Conservation (phyloP, 2,888 invertebrate species). For the Leptopilina drosophilae region DNA sequence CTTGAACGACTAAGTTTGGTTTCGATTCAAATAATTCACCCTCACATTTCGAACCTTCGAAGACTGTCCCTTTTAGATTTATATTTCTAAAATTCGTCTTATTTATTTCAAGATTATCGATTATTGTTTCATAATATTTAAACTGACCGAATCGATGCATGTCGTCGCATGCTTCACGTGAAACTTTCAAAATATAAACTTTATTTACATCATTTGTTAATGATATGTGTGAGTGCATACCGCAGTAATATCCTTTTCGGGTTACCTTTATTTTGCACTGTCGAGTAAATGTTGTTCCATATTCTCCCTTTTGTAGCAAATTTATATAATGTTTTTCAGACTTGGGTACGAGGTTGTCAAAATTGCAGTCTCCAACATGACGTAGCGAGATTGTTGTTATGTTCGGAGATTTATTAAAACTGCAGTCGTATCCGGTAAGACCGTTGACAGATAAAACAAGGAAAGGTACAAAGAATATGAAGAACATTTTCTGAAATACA, state of each 20-base stretch:
- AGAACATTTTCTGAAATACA: constrained; percentile 5
- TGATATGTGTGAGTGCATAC: background rate
- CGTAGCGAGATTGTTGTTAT: background rate
- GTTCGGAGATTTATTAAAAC: background rate
- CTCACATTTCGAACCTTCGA: background rate
- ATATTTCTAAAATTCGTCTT: background rate
- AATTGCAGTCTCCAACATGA: background rate
- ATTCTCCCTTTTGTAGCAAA: constrained; percentile 2
- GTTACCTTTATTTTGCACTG: constrained; percentile 1
- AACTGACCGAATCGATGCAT: background rate
- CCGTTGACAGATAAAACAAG: no score
- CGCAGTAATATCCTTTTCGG: background rate
- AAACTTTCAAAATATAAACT: background rate
- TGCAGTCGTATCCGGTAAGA: background rate
- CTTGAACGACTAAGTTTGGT: background rate
- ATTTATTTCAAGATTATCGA: background rate
- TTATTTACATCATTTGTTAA: background rate
- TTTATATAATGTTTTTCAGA: background rate
- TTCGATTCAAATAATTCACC: background rate
- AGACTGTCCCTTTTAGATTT: background rate
- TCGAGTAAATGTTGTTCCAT: background rate
- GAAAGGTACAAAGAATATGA: background rate
- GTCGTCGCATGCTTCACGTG: background rate
- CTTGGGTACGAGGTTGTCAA: background rate
- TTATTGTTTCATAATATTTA: background rate